These are phyloP conservation scores for Phodopus roborovskii DNA, from an alignment of 2,113 vertebrate species.

Conservation along the genomic window DNA sequence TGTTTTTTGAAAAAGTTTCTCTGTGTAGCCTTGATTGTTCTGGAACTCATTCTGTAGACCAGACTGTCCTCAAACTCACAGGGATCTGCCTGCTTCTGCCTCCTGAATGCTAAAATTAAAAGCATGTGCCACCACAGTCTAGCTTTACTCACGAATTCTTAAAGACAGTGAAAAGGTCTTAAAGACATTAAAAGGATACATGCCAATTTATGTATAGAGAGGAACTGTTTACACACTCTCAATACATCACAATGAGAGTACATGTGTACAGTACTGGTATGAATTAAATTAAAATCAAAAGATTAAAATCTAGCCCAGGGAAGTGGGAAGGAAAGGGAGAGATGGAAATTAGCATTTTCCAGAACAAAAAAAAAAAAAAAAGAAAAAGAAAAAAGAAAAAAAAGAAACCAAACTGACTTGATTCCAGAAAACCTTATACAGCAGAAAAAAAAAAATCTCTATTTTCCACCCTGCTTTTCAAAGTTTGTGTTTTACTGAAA, in stretches of 20 bases:
- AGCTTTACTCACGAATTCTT: neutral
- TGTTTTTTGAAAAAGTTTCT: neutral
- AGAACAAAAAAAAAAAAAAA: slow-evolving; percentile 1
- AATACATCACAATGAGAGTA: slow-evolving; percentile 18
- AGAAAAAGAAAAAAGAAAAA: no score
- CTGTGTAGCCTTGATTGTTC: neutral
- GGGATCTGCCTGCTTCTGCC: neutral
- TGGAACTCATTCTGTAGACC: neutral
- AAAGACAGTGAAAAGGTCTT: slow-evolving; percentile 25
- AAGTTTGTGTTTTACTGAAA: slow-evolving; percentile 47
- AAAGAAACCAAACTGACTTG: slow-evolving; percentile 17
- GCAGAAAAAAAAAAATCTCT: slow-evolving; percentile 35
- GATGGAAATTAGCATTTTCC: slow-evolving; percentile 10
- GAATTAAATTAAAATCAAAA: slow-evolving; percentile 16
- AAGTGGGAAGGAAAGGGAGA: neutral
- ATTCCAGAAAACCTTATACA: neutral
- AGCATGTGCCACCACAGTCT: neutral
- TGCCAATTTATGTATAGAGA: slow-evolving; percentile 25
- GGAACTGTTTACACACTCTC: slow-evolving; percentile 15
- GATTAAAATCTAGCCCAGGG: neutral
- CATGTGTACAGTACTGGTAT: neutral
- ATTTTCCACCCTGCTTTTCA: neutral
- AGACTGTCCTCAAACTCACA: neutral
- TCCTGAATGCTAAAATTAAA: neutral
- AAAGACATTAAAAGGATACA: slow-evolving; percentile 9